Evolutionary conservation across 2,888 invertebrate genomes (phyloP), one percentile per base, ranked within the genome.

Genomic region (Malthinus seriepunctatus): DNA sequence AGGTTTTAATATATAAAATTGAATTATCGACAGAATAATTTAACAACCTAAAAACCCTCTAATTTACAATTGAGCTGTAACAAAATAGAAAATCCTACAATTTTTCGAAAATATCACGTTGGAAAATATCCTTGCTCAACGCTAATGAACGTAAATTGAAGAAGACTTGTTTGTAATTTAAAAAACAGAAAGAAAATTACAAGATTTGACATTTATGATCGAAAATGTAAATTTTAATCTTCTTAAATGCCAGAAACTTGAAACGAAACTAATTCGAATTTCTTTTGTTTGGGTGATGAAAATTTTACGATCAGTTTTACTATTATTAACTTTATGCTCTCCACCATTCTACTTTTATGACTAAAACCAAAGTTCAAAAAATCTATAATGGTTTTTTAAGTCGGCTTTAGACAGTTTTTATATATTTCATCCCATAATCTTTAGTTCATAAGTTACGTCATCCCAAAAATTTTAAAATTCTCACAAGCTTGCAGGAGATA

Each of bases 281-380:
- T 52, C 54, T 59, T 23, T 59, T 59, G 59, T 59, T 59, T 59
- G 59, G 59, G 54, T 42, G 54, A 55, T 59, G 59, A 55, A 58
- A 58, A 54, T 59, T 59, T 59, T 59, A 59, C 46, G 55, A 55
- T 31, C 59, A 50, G 59, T 55, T 58, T 58, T 55, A 55, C 59
- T 59, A 59, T 59, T 59, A 54, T 59, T 59, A 59, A 55, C 55
- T 55, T 54, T 58, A 55, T 50, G 54, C 23, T 23, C 45, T 47
- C 50, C 49, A 58, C 53, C 49, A 42, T 54, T 38, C 50, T 55
- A 51, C 34, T 54, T 59, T 58, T 59, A 59, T 46, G 54, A 38
- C 55, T 11, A 31, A 14, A 10, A 39, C 8, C 45, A 32, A 42
- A 34, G 37, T 54, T 39, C 9, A 34, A 49, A 53, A 52, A 58